A percentile compares a stretch with the other conserved stretches of the same genome.
These are phyloP conservation scores for Actinemys pallida DNA, from an alignment of 2,113 vertebrate species.

Conservation along the genomic window DNA sequence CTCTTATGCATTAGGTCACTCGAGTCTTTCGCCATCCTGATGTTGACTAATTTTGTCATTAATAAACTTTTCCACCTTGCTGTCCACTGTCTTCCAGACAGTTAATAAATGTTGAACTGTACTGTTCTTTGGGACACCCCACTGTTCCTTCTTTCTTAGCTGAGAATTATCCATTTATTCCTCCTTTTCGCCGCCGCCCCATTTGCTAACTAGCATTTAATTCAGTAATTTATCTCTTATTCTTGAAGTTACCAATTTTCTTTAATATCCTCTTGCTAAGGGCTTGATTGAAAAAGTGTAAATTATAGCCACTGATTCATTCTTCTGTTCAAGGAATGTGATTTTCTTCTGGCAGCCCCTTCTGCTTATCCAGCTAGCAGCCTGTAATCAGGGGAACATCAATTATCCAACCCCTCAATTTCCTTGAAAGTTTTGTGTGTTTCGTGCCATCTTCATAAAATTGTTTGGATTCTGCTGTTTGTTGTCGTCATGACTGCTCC, in stretches of 20 bases:
- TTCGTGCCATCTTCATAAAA: neutral
- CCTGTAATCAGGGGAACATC: neutral
- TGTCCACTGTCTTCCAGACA: neutral
- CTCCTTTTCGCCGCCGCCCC: accelerated
- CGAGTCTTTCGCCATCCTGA: accelerated
- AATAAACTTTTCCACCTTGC: neutral
- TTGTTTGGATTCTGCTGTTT: neutral
- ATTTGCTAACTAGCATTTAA: neutral
- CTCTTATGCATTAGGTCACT: neutral
- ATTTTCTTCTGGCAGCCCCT: neutral
- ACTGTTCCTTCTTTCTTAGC: neutral
- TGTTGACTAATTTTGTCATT: neutral
- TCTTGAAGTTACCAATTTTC: neutral
- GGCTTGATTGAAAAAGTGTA: neutral
- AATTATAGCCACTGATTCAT: neutral
- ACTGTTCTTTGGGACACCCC: accelerated
- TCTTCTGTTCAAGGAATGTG: neutral
- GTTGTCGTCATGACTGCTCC: neutral
- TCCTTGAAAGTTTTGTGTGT: neutral
- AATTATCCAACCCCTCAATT: neutral
- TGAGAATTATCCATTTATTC: neutral
- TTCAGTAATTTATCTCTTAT: neutral
- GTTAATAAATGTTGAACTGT: neutral
- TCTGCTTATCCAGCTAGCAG: neutral
- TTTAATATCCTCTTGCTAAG: neutral